A percentile compares a stretch with the other conserved stretches of the same genome.
Conservation (phyloP, 1,140 invertebrate species). For the Pseudomyrmex flavicornis region DNA sequence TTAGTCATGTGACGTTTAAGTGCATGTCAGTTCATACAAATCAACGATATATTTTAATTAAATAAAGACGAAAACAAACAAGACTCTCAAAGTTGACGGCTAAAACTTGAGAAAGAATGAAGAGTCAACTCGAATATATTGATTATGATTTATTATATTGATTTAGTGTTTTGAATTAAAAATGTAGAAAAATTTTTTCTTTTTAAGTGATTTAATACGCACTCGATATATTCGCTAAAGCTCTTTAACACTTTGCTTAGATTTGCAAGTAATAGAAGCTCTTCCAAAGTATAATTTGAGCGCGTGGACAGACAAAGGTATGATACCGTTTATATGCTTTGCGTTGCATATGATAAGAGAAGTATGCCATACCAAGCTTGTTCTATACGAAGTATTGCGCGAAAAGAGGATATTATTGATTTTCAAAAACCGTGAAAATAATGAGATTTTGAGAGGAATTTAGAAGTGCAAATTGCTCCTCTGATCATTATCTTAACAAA, state of each 20-base stretch:
- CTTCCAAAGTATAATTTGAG: conserved; percentile 2
- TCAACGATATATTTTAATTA: neutral
- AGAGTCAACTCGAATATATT: no score
- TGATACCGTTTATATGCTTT: conserved; percentile 41
- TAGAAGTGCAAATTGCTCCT: conserved; percentile 22
- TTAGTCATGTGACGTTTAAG: conserved; percentile 52
- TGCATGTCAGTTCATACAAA: conserved; percentile 84
- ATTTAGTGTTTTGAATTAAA: no score
- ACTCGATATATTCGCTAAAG: neutral
- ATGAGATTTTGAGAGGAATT: conserved; percentile 1
- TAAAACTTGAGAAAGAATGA: no score
- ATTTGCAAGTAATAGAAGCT: conserved; percentile 13
- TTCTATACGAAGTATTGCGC: conserved; percentile 22
- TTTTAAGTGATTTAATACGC: conserved; percentile 20
- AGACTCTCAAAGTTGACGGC: no score
- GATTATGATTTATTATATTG: no score
- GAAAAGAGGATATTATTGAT: conserved; percentile 1
- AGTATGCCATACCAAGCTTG: conserved; percentile 82
- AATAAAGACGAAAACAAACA: conserved; percentile 2
- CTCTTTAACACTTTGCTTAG: neutral
- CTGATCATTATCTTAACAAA: conserved; percentile 48
- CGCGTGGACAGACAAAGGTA: conserved; percentile 11
- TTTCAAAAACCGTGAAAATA: neutral
- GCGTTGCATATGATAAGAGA: conserved; percentile 62
- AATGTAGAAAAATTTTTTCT: neutral